Evolutionary conservation across 2,113 vertebrate genomes (phyloP), one percentile per base, ranked within the genome.

Genomic region (Percina caprodes): DNA sequence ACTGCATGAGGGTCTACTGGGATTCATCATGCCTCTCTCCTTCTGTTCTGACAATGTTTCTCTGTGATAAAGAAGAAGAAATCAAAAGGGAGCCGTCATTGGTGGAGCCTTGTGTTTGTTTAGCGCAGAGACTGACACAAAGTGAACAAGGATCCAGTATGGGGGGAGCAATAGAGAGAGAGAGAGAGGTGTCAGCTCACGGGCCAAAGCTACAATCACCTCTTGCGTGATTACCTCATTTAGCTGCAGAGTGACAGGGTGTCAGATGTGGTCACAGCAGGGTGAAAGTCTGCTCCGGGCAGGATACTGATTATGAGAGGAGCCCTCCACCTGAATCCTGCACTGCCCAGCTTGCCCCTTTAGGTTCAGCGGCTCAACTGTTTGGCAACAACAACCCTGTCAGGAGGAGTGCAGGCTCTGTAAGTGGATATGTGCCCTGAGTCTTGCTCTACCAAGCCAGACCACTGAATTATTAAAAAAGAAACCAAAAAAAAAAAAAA

Each of bases 401-500:
- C 76, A 79, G 72, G 54, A 79, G 72, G 54, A 74, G 65, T 5
- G 45, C 56, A 55, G 77, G 74, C 81, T 59, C 46, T 21, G 89
- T 92, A 88, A 92, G 87, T 67, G 84, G 90, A 93, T 89, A 86
- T 86, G 82, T 80, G 74, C 77, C 45, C 63, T 12, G 69, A 74
- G 77, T 84, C 83, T 78, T 58, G 52, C 82, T 84, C 65, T 16
- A 70, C 77, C 61, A 46, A 83, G 91, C 91, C 93, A 94, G 88
- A 93, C 91, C 90, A 46, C 92, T 95, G 87, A 95, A 94, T 95
- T 94, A 94, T 94, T 95, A 80, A 95, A 15, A n/a, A n/a, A n/a
- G n/a, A n/a, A n/a, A n/a, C n/a, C n/a, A n/a, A n/a, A n/a, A n/a
- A n/a, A n/a, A 89, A 87, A 86, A 79, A 95, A 15, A 89, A 87